Percentiles rank a stretch among this genome's conserved stretches.
Evolutionary conservation across 2,888 invertebrate species (phyloP).

Genomic region (Chorisops tibialis): DNA sequence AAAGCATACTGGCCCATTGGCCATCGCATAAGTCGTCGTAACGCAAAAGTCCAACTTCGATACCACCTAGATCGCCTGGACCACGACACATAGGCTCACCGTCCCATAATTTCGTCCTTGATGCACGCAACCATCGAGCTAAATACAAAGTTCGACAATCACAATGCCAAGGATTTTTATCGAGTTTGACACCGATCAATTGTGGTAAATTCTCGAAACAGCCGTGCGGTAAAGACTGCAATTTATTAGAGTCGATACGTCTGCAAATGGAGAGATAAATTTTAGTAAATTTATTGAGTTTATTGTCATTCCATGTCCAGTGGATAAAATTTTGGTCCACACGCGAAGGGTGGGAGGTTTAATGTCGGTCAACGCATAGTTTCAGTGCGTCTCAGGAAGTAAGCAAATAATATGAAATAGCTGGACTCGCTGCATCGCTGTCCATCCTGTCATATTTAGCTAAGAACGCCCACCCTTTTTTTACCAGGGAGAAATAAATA

Average conservation of each 20-base stretch:
- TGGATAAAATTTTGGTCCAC: too few species aligned
- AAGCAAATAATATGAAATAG: too few species aligned
- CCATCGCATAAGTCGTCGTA: conserved; percentile 68
- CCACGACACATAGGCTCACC: conserved; percentile 56
- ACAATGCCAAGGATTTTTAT: conserved; percentile 64
- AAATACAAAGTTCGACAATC: conserved; percentile 64
- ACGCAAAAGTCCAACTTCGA: conserved; percentile 53
- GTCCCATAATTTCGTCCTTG: conserved; percentile 54
- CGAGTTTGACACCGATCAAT: conserved; percentile 60
- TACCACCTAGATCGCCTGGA: conserved; percentile 55
- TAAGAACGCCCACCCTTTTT: too few species aligned
- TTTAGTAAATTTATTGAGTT: too few species aligned
- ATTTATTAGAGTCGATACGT: conserved; percentile 61
- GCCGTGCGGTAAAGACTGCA: conserved; percentile 61
- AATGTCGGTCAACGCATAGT: too few species aligned
- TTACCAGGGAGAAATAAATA: too few species aligned
- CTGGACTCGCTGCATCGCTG: too few species aligned
- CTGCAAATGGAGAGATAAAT: too few species aligned
- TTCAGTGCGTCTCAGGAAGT: too few species aligned
- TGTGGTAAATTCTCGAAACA: conserved; percentile 57
- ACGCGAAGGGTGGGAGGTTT: too few species aligned
- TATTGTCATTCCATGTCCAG: too few species aligned
- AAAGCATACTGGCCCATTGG: conserved; percentile 68
- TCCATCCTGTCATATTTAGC: too few species aligned
- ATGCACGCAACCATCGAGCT: conserved; percentile 57